Percentiles rank a stretch among this genome's conserved stretches.
Evolutionary conservation across 2,797 vertebrate species (phyloP).

Genomic region (Caiman crocodilus): DNA sequence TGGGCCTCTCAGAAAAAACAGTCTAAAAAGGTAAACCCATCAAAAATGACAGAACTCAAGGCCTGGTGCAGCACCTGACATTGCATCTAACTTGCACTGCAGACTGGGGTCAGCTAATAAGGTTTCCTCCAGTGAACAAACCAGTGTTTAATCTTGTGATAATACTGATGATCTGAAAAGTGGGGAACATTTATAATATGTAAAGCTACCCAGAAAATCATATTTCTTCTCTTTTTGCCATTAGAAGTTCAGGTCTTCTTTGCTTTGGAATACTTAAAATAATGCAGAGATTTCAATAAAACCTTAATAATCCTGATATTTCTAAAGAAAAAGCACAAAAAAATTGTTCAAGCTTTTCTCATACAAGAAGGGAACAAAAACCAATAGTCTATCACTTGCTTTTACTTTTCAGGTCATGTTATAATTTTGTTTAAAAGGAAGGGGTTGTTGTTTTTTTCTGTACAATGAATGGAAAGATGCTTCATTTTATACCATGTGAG

Average conservation of each 20-base stretch:
- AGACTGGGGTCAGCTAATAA: background rate
- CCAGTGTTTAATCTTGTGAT: constrained; percentile 22
- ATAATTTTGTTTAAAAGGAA: background rate
- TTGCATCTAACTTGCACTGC: background rate
- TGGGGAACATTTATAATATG: background rate
- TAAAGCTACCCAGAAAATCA: background rate
- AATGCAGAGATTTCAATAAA: background rate
- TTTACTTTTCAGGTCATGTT: background rate
- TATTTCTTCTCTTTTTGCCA: background rate
- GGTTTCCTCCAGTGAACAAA: background rate
- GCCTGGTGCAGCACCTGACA: background rate
- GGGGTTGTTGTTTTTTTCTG: too few species aligned
- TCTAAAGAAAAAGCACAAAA: constrained; percentile 5
- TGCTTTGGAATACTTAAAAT: too few species aligned
- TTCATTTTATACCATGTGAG: background rate
- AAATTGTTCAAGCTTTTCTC: background rate
- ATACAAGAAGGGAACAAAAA: background rate
- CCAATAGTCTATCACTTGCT: background rate
- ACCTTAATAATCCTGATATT: background rate
- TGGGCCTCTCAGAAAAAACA: background rate
- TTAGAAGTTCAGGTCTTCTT: constrained; percentile 55
- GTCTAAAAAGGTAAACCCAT: background rate
- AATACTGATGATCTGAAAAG: constrained; percentile 51
- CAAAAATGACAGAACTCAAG: background rate
- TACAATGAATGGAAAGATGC: background rate